These are phyloP conservation scores for Neosilurus hyrtlii DNA, from an alignment of 2,797 vertebrate genomes.

Conservation along the genomic window DNA sequence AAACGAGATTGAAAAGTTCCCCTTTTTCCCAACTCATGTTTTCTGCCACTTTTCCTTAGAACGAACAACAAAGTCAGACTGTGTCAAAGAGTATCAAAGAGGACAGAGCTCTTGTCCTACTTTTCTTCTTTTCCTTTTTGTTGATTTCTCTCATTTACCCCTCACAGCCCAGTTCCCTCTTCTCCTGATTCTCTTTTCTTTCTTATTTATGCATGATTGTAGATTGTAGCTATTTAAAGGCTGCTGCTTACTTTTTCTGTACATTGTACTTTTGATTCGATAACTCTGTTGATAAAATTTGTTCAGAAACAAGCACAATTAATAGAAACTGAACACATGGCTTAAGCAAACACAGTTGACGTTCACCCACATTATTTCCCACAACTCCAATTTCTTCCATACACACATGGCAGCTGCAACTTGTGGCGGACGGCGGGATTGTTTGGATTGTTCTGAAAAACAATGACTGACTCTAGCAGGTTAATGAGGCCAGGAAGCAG, in stretches of 20 bases:
- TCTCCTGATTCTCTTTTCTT: slow-evolving; percentile 41
- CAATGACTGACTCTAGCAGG: slow-evolving; percentile 66
- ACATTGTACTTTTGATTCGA: slow-evolving; percentile 31
- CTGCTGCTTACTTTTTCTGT: background rate
- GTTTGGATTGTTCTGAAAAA: slow-evolving; percentile 54
- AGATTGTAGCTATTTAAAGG: slow-evolving; percentile 46
- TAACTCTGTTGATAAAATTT: background rate
- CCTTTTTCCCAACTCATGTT: slow-evolving; percentile 17
- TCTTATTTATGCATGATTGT: slow-evolving; percentile 30
- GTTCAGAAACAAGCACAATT: slow-evolving; percentile 19
- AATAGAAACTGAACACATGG: background rate
- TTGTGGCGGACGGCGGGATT: slow-evolving; percentile 56
- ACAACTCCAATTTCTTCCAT: slow-evolving; percentile 26
- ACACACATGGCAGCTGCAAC: slow-evolving; percentile 44
- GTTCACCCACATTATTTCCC: slow-evolving; percentile 41
- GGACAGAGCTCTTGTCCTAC: slow-evolving; percentile 67
- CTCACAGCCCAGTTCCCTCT: slow-evolving; percentile 47
- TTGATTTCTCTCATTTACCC: slow-evolving; percentile 37
- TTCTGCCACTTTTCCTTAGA: slow-evolving; percentile 35
- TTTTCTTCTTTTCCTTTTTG: slow-evolving; percentile 56
- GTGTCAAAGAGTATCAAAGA: slow-evolving; percentile 64
- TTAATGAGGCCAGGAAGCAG: slow-evolving; percentile 68
- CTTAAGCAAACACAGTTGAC: slow-evolving; percentile 23
- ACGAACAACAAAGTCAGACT: slow-evolving; percentile 51
- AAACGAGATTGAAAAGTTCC: slow-evolving; percentile 53